Evolutionary conservation across 1,140 invertebrate species (phyloP).

Genomic region (Sinella curviseta): DNA sequence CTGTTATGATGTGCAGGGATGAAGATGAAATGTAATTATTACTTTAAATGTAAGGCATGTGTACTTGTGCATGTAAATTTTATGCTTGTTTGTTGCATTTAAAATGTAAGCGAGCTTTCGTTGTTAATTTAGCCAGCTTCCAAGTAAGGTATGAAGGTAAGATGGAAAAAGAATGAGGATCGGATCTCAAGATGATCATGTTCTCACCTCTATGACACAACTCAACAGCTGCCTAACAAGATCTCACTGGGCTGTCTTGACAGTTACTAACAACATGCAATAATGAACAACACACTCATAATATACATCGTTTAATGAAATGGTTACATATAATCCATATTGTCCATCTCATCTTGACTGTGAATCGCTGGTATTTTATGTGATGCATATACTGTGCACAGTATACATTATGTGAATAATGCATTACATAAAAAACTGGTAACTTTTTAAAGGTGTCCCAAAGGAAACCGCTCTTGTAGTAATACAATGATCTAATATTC

Average conservation of each 20-base stretch:
- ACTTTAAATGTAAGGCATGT: no score
- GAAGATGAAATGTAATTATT: no score
- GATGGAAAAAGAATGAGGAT: not conserved
- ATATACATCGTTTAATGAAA: not conserved
- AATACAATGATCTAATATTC: no score
- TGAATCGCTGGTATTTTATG: not conserved
- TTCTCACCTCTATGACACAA: conserved; percentile 4
- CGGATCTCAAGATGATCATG: conserved; percentile 3
- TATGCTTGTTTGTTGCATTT: no score
- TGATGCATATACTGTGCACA: not conserved
- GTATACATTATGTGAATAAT: not conserved
- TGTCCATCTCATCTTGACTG: no score
- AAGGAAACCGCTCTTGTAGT: not conserved
- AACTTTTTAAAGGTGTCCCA: not conserved
- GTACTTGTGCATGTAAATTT: no score
- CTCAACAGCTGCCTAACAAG: conserved; percentile 2
- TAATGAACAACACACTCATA: not conserved
- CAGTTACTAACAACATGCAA: conserved; percentile 8
- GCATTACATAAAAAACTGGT: not conserved
- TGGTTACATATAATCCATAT: not conserved
- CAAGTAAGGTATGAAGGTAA: conserved; percentile 3
- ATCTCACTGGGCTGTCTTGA: not conserved
- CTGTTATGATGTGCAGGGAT: no score
- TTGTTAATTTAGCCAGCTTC: not conserved
- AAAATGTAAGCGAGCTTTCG: no score